Base-by-base conservation (phyloP, 2,113 vertebrate genomes). In the Rhinoptilus africanus region DNA sequence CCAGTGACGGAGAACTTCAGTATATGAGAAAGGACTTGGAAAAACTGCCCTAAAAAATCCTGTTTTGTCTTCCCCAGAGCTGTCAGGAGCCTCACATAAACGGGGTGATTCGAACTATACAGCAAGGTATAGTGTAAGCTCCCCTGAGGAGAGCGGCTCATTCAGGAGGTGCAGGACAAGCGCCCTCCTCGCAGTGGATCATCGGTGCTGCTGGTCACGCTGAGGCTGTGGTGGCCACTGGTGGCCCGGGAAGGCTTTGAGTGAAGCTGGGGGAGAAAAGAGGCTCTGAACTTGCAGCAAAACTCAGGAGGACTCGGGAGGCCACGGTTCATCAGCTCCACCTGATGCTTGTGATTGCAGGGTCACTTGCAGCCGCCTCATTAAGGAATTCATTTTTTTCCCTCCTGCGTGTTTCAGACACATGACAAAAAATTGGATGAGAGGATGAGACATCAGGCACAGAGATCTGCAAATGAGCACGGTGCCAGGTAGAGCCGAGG, bases 151-250 rank as follows among this genome's bases (percentile, higher is more conserved):
- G 12, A 19, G 18, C 6, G 54, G n/a, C 37, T 53, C 12, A 2
- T 23, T 77, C 45, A 20, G 41, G 17, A 24, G 21, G n/a, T 6
- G 14, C 27, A 5, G 15, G 67, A 16, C 0, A 8, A 57, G 34
- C 22, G 9, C 7, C 23, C 6, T 41, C 26, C 50, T 88, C 0
- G 0, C 2, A 20, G 28, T 5, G 57, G 9, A 12, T 11, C 23
- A 34, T 15, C 68, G 66, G n/a, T 1, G 1, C 20, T 48, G 22
- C 28, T 23, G 20, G 41, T 50, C 30, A 37, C 48, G 5, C 28
- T 3, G 3, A 60, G 32, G 14, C 74, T 26, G 9, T 6, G 59
- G 13, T 35, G 66, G 27, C 27, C 59, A 37, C 1, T 3, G 8
- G 12, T 11, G 19, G 6, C n/a, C 32, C 51, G 1, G 2, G 18